Percentiles rank a stretch among this genome's conserved stretches.
phyloP scores from a whole-genome alignment of 2,888 invertebrate genomes.

The Sympetrum striolatum region DNA sequence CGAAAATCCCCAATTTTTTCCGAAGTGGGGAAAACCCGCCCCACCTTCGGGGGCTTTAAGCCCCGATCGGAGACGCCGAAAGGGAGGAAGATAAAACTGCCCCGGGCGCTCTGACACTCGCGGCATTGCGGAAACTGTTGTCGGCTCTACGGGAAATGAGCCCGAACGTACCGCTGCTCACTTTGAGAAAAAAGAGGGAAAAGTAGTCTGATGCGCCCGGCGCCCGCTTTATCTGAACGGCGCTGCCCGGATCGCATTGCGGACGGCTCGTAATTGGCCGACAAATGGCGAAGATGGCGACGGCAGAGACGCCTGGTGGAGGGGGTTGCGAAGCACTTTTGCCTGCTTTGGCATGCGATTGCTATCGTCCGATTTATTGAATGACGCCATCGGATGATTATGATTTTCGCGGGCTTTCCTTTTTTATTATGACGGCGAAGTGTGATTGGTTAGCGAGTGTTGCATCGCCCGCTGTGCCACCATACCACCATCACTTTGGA shows the following conservation, averaged over 20 bases:
- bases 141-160: constrained; percentile 23
- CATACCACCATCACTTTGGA: too few species aligned
- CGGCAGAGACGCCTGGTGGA: neutral
- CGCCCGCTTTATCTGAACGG: constrained; percentile 33
- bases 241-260: constrained; percentile 40
- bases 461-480: too few species aligned
- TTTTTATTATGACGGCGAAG: neutral
- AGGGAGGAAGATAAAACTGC: neutral
- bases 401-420: neutral
- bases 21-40: neutral
- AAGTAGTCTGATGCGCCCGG: constrained; percentile 1
- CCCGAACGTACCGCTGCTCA: neutral
- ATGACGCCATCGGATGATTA: neutral
- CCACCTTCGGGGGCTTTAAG: neutral
- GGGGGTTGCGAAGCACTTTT: neutral
- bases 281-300: constrained; percentile 38
- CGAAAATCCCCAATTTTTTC: neutral
- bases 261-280: constrained; percentile 38
- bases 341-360: constrained; percentile 12
- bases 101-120: neutral
- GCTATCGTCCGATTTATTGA: constrained; percentile 32
- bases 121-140: constrained; percentile 8
- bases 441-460: neutral
- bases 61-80: neutral
- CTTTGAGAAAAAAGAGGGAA: neutral